phyloP scores from a whole-genome alignment of 2,797 vertebrate species.

The Sebastiscus tertius region DNA sequence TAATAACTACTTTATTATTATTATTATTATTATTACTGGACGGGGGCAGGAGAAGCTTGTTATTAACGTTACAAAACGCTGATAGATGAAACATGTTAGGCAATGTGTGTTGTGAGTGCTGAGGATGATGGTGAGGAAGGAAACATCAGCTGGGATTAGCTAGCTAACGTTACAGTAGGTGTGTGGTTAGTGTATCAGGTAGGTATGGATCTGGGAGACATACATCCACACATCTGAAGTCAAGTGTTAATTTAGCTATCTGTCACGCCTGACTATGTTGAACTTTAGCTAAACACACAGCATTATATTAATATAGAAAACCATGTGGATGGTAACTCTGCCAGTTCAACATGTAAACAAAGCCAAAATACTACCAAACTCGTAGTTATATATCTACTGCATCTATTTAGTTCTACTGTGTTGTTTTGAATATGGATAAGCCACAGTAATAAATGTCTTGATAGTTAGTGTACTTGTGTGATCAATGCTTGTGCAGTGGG shows the following conservation, averaged over 20 bases:
- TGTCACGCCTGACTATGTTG: rapidly evolving
- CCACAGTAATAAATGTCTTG: neutral
- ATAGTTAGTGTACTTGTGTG: neutral
- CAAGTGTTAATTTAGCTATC: neutral
- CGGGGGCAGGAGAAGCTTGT: neutral
- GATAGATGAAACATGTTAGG: neutral
- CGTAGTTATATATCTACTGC: neutral
- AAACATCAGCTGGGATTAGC: constrained; percentile 47
- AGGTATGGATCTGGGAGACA: neutral
- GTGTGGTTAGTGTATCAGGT: constrained; percentile 7
- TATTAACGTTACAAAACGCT: neutral
- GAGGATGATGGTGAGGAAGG: constrained; percentile 8
- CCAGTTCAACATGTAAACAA: constrained; percentile 21
- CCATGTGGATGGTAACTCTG: rapidly evolving
- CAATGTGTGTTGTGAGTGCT: neutral
- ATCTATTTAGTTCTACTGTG: neutral
- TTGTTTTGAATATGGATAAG: neutral
- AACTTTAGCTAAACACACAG: neutral
- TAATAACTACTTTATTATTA: neutral
- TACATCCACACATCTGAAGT: neutral
- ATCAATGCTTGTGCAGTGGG: neutral
- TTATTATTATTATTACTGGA: too few species aligned
- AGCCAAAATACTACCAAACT: neutral
- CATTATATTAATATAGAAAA: too few species aligned
- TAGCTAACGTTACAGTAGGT: constrained; percentile 2